Evolutionary conservation across 1,140 invertebrate genomes (phyloP), one percentile per base, ranked within the genome.

Genomic region (Tribolium madens): DNA sequence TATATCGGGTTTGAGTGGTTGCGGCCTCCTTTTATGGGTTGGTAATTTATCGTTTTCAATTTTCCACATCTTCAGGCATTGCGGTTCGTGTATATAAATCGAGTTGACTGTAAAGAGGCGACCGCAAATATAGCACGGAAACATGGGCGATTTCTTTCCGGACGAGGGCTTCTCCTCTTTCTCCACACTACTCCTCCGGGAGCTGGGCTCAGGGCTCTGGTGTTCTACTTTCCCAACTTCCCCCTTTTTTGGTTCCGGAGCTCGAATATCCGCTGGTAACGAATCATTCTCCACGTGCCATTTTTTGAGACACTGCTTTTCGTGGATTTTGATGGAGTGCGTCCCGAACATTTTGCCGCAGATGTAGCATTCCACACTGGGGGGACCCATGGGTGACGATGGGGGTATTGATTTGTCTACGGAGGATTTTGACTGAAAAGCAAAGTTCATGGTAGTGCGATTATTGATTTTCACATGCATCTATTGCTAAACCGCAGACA

Each of bases 51-150:
- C 86, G 81, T 94, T 93, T 82, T 93, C 91, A 47, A 86, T 82
- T 21, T 90, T 87, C 92, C 93, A 94, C 83, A 93, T 94, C 81
- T 92, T 90, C 21, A 95, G 81, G 82, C 94, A 95, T 79, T 94
- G 91, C 0, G 93, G 92, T 81, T 94, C 92, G 85, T 95, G 94
- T 73, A 94, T 94, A 12, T 85, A 85, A 70, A 95, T 90, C 36
- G 92, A 93, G 78, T 88, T 89, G 0, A 91, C 89, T 6, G 92
- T 93, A 84, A 93, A 95, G 78, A 93, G 89, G 69, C 92, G 87
- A 2, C 93, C 92, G 81, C 92, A 93, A 57, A 95, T 90, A 81
- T 95, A 94, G 83, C 94, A 95, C 6, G 91, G 88, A 75, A 87
- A 82, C 76, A 84, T 78, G 5, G 80, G 79, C 3, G 84, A 80